These are phyloP conservation scores for Pongo abelii DNA, from an alignment of 2,113 vertebrate species.

Conservation along the genomic window DNA sequence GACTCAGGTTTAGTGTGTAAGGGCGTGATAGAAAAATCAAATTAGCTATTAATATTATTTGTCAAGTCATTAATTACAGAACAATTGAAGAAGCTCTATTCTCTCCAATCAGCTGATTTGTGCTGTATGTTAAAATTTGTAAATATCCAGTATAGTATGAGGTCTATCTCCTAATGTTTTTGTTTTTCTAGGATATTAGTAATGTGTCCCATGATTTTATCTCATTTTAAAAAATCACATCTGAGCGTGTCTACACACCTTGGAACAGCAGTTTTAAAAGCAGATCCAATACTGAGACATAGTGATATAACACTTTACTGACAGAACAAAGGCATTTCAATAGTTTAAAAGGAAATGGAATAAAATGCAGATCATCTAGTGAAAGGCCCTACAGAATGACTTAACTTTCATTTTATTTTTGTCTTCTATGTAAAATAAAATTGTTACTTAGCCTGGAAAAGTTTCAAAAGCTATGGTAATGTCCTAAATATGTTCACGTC, in stretches of 20 bases:
- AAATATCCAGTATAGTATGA: not conserved
- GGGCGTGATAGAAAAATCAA: not conserved
- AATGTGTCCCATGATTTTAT: not conserved
- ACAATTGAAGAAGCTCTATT: not conserved
- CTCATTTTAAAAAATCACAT: not conserved
- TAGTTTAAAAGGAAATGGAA: conserved; percentile 6
- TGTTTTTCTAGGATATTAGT: not conserved
- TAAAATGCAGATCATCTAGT: not conserved
- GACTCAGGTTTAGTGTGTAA: not conserved
- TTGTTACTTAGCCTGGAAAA: conserved; percentile 26
- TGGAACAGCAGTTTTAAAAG: conserved; percentile 21
- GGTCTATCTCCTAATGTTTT: not conserved
- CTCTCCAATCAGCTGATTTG: not conserved
- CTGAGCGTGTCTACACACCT: not conserved
- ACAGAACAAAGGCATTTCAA: not conserved
- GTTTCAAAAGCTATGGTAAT: not conserved
- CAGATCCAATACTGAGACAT: not conserved
- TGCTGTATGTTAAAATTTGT: not conserved
- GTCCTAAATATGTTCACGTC: conserved; percentile 3
- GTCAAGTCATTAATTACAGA: not conserved
- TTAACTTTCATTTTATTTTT: not conserved
- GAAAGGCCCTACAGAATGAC: not conserved
- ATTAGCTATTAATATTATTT: not conserved
- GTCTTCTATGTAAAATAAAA: conserved; percentile 44
- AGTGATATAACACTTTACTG: not conserved